Base-by-base conservation (phyloP, 2,888 invertebrate species). In the Baronia brevicornis region DNA sequence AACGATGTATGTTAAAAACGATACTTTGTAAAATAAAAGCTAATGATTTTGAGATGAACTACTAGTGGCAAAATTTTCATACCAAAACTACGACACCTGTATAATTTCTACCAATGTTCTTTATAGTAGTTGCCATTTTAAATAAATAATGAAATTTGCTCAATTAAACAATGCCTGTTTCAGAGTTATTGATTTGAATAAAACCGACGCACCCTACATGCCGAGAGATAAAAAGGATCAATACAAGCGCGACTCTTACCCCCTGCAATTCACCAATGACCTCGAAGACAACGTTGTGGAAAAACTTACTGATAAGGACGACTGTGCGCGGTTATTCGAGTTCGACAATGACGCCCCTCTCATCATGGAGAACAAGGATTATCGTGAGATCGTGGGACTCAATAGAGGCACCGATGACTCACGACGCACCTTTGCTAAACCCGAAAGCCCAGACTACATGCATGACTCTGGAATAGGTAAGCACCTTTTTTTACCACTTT, bases 271-370 rank as follows among this genome's bases (percentile, higher is more conserved):
- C 38, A 58, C 52, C 38, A 56, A 49, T 39, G 69, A 74, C 12
- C 52, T 74, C 26, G 73, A 71, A 44, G 77, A 77, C 44, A 71
- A 80, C 45, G 65, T 77, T 7, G 80, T 82, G 29, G 82, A 84
- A 48, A 75, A 84, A 36, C 56, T 84, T 11, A 69, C 75, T 1
- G 68, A 66, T 52, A 75, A 78, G 45, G 84, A 80, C 23, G 84
- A 84, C 42, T 85, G 84, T 58, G 72, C 84, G 24, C 62, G 80
- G 26, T 62, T 85, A 19, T 85, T 88, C 54, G 88, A 87, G 55
- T 88, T 88, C 53, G 88, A 88, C 47, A 87, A 87, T 51, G 84
- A 85, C 48, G 82, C 84, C 2, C 84, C 84, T 0, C 64, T 82
- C 13, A 85, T 87, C 21, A 68, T 78, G 67, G 84, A 82, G 46